Conservation (phyloP, 2,113 vertebrate species). For the Rutilus rutilus region DNA sequence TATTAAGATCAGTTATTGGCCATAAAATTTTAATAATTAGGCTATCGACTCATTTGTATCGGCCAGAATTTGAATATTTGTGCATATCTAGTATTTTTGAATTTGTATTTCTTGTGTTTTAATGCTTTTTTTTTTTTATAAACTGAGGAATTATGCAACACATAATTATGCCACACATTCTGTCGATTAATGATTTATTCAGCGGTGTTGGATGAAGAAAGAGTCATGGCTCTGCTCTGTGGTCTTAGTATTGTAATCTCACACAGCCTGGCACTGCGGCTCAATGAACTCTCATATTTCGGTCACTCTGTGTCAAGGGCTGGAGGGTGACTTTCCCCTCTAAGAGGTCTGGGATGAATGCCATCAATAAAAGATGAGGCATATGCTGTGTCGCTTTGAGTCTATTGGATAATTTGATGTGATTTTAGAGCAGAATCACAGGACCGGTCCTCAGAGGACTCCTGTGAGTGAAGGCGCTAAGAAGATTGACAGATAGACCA, state of each 20-base stretch:
- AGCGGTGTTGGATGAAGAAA: conserved; percentile 3
- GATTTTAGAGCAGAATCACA: conserved; percentile 38
- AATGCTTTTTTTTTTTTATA: background rate
- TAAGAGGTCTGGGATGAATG: conserved; percentile 37
- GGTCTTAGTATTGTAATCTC: conserved; percentile 27
- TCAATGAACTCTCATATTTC: conserved; percentile 35
- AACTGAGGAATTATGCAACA: background rate
- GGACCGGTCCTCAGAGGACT: background rate
- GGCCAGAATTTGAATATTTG: background rate
- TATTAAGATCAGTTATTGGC: no score
- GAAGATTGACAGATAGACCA: conserved; percentile 30
- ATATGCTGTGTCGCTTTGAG: conserved; percentile 28
- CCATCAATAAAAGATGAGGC: conserved; percentile 55
- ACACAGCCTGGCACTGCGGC: conserved; percentile 15
- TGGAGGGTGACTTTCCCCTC: conserved; percentile 12
- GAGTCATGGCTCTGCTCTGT: background rate
- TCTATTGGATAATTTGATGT: conserved; percentile 31
- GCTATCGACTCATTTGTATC: no score
- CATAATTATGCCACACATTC: background rate
- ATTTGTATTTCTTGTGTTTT: no score
- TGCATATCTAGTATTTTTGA: background rate
- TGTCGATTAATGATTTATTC: background rate
- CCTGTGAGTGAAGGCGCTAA: background rate
- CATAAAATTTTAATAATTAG: no score
- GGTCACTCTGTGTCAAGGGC: conserved; percentile 23